Percentiles rank a stretch among this genome's conserved stretches.
phyloP scores from a whole-genome alignment of 2,113 vertebrate genomes.

The Neopipo cinnamomea region DNA sequence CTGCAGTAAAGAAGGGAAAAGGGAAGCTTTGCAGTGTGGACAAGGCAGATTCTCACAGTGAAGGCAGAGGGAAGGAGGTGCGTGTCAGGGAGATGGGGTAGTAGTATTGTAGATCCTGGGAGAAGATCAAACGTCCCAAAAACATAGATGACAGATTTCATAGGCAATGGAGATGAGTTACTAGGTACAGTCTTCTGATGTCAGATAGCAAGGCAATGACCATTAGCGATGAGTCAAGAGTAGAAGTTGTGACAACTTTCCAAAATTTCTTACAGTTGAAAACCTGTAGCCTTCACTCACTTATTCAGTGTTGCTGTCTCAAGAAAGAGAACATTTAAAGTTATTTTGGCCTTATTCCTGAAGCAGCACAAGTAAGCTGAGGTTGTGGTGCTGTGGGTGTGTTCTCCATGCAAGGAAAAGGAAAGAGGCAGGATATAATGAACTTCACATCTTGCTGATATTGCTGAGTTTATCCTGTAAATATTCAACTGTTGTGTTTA shows the following conservation, averaged over 20 bases:
- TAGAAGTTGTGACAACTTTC: neutral
- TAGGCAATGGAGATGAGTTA: neutral
- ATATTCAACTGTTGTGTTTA: neutral
- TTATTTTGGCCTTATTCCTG: neutral
- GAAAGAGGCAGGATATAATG: neutral
- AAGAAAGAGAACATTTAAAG: neutral
- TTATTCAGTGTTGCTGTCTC: neutral
- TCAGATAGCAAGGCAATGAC: neutral
- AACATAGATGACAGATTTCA: neutral
- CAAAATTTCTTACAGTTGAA: neutral
- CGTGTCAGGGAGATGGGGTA: neutral
- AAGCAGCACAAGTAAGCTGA: neutral
- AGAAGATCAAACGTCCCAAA: neutral
- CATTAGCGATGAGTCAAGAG: neutral
- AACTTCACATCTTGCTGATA: neutral
- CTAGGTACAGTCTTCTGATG: neutral
- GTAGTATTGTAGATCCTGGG: neutral
- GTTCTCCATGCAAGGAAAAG: neutral
- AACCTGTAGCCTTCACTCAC: neutral
- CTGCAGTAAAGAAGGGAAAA: neutral
- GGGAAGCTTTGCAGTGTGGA: neutral
- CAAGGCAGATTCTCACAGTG: neutral
- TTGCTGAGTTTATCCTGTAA: neutral
- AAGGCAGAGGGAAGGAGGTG: neutral
- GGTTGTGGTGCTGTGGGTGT: neutral